phyloP scores from a whole-genome alignment of 2,113 vertebrate genomes.

The Gymnogyps californianus region DNA sequence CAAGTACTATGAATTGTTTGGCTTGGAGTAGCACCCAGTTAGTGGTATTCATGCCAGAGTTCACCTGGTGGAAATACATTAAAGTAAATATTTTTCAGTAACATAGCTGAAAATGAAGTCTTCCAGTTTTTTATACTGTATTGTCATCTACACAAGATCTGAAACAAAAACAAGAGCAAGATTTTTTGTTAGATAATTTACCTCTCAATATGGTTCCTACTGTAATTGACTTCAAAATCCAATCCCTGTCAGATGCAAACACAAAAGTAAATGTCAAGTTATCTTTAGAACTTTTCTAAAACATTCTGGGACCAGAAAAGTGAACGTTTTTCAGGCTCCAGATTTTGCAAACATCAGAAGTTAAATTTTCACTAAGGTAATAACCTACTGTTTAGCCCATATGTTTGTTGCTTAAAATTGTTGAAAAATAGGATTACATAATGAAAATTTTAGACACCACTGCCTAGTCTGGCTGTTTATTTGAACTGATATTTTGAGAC shows the following conservation, averaged over 20 bases:
- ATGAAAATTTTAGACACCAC: neutral
- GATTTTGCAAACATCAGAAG: neutral
- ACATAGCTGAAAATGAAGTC: neutral
- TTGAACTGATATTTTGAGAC: slow-evolving; percentile 55
- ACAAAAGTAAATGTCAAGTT: slow-evolving; percentile 22
- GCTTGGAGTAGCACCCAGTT: neutral
- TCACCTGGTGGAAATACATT: neutral
- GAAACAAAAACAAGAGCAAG: neutral
- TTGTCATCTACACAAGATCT: neutral
- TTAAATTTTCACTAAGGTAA: slow-evolving; percentile 9
- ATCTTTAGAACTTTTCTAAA: slow-evolving; percentile 34
- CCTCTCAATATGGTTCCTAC: neutral
- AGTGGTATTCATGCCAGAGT: neutral
- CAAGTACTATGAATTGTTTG: neutral
- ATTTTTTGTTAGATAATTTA: neutral
- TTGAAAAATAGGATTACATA: slow-evolving; percentile 21
- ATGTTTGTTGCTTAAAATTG: slow-evolving; percentile 2
- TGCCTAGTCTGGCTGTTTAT: slow-evolving; percentile 3
- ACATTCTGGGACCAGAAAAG: neutral
- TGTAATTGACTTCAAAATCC: neutral
- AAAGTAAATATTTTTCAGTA: neutral
- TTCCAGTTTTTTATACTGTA: neutral
- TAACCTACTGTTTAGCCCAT: neutral
- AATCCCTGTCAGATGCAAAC: neutral
- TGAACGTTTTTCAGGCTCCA: neutral